A percentile compares a stretch with the other conserved stretches of the same genome.
Conservation (phyloP, 2,888 invertebrate species). For the Drosophila kokeensis region DNA sequence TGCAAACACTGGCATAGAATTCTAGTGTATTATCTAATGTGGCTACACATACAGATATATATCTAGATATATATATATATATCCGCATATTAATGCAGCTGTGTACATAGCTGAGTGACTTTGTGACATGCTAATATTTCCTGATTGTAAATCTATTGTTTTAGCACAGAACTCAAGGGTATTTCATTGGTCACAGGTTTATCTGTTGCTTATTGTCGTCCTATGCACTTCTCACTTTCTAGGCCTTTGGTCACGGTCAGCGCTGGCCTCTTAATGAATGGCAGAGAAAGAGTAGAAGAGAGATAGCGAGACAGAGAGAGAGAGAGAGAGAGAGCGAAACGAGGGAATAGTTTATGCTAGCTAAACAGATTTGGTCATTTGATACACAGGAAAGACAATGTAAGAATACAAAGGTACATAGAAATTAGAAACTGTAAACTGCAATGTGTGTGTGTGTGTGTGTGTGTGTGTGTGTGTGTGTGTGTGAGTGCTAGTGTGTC, state of each 20-base stretch:
- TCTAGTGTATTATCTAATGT: neutral
- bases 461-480: conserved; percentile 1
- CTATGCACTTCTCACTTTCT: conserved; percentile 56
- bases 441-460: neutral
- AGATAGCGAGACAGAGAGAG: neutral
- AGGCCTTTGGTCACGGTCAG: conserved; percentile 76
- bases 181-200: conserved; percentile 15
- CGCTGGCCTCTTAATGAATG: conserved; percentile 4
- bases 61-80: neutral
- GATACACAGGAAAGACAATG: conserved; percentile 52
- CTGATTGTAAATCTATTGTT: conserved; percentile 40
- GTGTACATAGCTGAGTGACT: conserved; percentile 7
- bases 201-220: neutral
- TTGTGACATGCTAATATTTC: conserved; percentile 35
- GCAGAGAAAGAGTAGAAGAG: neutral
- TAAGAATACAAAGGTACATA: conserved; percentile 44
- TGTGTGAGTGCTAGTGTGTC: neutral
- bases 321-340: neutral
- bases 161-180: conserved; percentile 6
- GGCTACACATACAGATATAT: neutral
- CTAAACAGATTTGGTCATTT: conserved; percentile 42
- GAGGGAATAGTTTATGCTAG: neutral
- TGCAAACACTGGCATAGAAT: neutral
- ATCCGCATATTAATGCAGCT: conserved; percentile 12
- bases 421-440: conserved; percentile 68